Base-by-base conservation (phyloP, 2,113 vertebrate genomes). In the Phyllostomus hastatus region DNA sequence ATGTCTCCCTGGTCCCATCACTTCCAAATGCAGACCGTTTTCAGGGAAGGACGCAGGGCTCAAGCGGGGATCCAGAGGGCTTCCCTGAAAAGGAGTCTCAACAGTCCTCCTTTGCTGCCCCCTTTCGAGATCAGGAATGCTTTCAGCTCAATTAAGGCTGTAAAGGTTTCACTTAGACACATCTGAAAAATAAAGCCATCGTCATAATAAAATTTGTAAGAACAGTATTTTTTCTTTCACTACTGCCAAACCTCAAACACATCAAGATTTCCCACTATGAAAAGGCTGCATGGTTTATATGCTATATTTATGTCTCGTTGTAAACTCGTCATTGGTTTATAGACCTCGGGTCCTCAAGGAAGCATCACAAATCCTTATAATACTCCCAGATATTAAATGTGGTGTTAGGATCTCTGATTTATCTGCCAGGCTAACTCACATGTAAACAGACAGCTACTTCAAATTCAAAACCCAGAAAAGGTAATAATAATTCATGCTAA, bases 301-400 rank as follows among this genome's bases (percentile, higher is more conserved):
- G 24, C 57, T 38, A 16, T 94, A 86, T 96, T 97, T 97, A 94
- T 94, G 41, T 95, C 84, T 92, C 67, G 90, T 20, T 97, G 94
- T 97, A 95, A 96, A 97, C 70, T 95, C 19, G 88, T 97, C 90
- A 86, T 92, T 95, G 88, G 90, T 96, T 97, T 96, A 97, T 86
- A 94, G 92, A 94, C 95, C 92, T 88, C 10, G 0, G 33, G 76
- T 70, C 81, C 33, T 89, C 66, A 19, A 97, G 94, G 83, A 96
- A 95, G 66, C 82, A 93, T 89, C 95, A 86, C 91, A 98, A 96
- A 96, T 95, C 70, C 94, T 96, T 93, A 92, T 95, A 95, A 91
- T 50, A 87, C 75, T 87, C 66, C 22, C 80, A 88, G 86, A 93
- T 91, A 95, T 83, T 97, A 96, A 97, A 97, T 96, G 88, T 94